A percentile compares a stretch with the other conserved stretches of the same genome.
Conservation (phyloP, 1,140 invertebrate species). For the Penaeus japonicus region DNA sequence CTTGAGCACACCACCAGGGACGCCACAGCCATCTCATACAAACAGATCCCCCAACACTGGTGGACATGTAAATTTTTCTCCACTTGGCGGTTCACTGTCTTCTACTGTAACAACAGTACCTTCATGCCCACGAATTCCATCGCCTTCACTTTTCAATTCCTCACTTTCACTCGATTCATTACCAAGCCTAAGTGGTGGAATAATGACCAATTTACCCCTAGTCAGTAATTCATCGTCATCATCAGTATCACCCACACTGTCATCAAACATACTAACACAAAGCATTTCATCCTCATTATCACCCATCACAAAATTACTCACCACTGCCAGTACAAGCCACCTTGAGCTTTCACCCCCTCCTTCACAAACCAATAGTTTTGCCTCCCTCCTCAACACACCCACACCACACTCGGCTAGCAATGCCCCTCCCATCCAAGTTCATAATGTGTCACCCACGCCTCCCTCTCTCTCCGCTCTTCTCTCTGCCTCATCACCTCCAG, state of each 20-base stretch:
- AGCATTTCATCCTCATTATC: neutral
- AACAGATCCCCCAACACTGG: neutral
- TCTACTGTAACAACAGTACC: neutral
- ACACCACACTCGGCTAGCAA: neutral
- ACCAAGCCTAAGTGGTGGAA: constrained; percentile 5
- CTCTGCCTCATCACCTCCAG: constrained; percentile 11
- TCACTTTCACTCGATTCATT: constrained; percentile 15
- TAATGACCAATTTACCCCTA: neutral
- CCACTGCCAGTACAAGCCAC: constrained; percentile 17
- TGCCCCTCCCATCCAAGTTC: constrained; percentile 6
- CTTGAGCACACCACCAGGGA: constrained; percentile 42
- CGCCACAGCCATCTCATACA: constrained; percentile 11
- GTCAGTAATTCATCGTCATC: neutral
- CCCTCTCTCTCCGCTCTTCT: constrained; percentile 16
- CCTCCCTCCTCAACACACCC: constrained; percentile 45
- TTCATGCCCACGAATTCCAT: neutral
- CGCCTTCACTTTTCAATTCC: constrained; percentile 2
- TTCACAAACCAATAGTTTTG: constrained; percentile 36
- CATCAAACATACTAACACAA: neutral
- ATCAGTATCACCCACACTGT: neutral
- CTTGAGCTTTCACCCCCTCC: constrained; percentile 34
- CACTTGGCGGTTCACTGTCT: neutral
- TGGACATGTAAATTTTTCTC: neutral
- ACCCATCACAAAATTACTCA: constrained; percentile 11
- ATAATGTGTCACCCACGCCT: neutral